phyloP scores from a whole-genome alignment of 2,113 vertebrate species.

The Suricata suricatta region DNA sequence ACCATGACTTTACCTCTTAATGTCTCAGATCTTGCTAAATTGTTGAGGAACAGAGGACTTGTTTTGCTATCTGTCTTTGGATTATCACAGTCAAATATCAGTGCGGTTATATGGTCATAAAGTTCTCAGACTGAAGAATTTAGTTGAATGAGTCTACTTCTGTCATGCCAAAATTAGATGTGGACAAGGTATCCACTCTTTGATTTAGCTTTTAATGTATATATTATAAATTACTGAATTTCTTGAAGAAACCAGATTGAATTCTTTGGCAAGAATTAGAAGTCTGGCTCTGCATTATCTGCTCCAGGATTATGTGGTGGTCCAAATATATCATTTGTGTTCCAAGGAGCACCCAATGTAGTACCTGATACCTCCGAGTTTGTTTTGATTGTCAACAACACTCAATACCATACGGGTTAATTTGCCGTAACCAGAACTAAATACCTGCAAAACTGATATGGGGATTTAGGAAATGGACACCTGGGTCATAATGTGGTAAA shows the following conservation, averaged over 20 bases:
- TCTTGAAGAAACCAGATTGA: not conserved
- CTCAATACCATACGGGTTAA: not conserved
- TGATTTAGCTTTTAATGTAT: not conserved
- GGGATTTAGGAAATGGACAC: not conserved
- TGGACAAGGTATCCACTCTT: not conserved
- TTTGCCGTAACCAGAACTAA: not conserved
- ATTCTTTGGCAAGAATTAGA: not conserved
- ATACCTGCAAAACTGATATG: not conserved
- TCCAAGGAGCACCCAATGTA: not conserved
- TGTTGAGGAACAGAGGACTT: not conserved
- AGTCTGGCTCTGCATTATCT: not conserved
- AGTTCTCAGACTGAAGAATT: not conserved
- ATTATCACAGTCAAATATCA: not conserved
- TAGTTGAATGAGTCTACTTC: too few species aligned
- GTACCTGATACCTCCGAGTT: not conserved
- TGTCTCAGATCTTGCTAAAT: not conserved
- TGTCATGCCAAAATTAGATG: not conserved
- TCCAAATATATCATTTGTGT: not conserved
- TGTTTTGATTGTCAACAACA: not conserved
- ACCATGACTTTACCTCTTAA: not conserved
- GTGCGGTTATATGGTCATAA: not conserved
- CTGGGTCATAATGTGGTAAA: not conserved
- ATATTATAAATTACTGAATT: not conserved
- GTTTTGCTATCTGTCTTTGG: not conserved
- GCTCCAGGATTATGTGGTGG: not conserved